Base-by-base conservation (phyloP, 2,888 invertebrate species). In the Mythimna lalbum region DNA sequence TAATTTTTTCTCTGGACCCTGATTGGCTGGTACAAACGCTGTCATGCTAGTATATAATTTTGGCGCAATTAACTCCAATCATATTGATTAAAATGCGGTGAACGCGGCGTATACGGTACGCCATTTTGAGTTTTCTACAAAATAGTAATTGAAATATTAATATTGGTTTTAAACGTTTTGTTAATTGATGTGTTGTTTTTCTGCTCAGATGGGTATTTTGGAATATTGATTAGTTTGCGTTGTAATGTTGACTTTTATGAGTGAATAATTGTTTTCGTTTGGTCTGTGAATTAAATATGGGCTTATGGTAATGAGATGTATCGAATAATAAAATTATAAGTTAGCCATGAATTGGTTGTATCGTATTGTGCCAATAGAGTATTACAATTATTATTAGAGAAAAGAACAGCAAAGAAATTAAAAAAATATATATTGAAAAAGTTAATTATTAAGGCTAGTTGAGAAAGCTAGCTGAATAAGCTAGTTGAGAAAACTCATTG, bases 81-180 rank as follows among this genome's bases (percentile, higher is more conserved):
- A 78, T 75, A 72, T 78, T 81, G 72, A 85, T 85, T 84, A 81
- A 85, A 85, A 73, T 53, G 83, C 73, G 76, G 81, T 67, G 47
- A 19, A 52, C 55, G 72, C 31, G 56, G 66, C 49, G n/a, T 33
- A n/a, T 36, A 19, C 23, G 56, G 19, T 55, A 43, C 64, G 78
- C 69, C 81, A 78, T 81, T 77, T 77, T 73, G 52, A 47, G 63
- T 73, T 69, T 17, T 65, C 39, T 36, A 33, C 62, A 53, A 50
- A 68, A 63, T 72, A 49, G 50, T 73, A 36, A 73, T 70, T 76
- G 9, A 82, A 72, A 79, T 63, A 50, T 53, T 60, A 49, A 27
- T 63, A 49, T 36, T 14, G 21, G 27, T 56, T 60, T 73, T 56
- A 55, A 74, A 70, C 67, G 70, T 62, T 69, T 73, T 63, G 39